phyloP scores from a whole-genome alignment of 2,888 invertebrate genomes.

The Melieria picta region DNA sequence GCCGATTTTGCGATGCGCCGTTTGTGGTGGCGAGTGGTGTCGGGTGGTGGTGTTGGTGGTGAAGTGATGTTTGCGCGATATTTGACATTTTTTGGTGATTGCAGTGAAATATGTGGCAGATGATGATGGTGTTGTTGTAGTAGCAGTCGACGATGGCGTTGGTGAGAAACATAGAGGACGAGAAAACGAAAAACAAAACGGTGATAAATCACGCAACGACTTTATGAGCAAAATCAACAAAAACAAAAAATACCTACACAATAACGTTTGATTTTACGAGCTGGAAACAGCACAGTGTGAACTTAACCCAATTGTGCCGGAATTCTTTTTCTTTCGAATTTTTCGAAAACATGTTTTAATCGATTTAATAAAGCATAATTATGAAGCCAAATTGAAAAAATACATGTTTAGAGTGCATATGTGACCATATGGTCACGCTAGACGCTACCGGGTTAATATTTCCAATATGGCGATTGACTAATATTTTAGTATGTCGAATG shows the following conservation, averaged over 20 bases:
- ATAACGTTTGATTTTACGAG: background rate
- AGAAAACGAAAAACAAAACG: background rate
- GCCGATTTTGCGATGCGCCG: slow-evolving; percentile 12
- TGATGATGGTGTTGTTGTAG: slow-evolving; percentile 15
- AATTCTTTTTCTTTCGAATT: no score
- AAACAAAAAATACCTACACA: background rate
- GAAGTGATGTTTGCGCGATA: no score
- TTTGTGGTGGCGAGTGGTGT: slow-evolving; percentile 12
- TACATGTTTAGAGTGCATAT: no score
- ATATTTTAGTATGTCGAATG: no score
- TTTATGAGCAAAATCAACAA: background rate
- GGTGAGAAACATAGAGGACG: background rate
- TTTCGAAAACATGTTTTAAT: no score
- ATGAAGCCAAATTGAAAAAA: no score
- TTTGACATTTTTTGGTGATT: slow-evolving; percentile 11
- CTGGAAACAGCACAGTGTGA: background rate
- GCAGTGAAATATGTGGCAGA: slow-evolving; percentile 7
- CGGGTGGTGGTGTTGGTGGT: background rate
- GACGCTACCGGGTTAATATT: no score
- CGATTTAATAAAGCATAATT: no score
- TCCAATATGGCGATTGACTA: no score
- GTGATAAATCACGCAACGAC: background rate
- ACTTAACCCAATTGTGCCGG: background rate
- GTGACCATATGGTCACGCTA: no score
- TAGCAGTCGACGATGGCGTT: slow-evolving; percentile 4